Conservation (phyloP, 2,797 vertebrate species). For the Etheostoma perlongum region DNA sequence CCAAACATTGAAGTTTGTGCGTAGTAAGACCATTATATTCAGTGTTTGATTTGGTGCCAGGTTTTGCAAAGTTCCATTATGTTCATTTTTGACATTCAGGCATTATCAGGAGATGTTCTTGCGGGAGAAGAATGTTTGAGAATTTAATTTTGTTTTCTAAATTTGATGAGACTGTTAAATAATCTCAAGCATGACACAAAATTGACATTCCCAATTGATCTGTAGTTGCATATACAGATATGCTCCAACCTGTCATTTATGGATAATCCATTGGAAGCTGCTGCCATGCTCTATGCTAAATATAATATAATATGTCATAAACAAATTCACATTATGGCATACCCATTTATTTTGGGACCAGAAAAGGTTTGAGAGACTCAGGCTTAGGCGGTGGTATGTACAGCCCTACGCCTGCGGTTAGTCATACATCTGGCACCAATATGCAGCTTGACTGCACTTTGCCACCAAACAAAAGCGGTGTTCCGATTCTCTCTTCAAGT, state of each 20-base stretch:
- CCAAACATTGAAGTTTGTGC: neutral
- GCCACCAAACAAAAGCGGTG: conserved; percentile 34
- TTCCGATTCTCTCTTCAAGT: conserved; percentile 25
- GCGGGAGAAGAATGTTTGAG: neutral
- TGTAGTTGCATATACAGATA: no score
- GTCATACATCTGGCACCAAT: conserved; percentile 40
- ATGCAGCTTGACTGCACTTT: conserved; percentile 33
- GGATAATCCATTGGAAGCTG: conserved; percentile 11
- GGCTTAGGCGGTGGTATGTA: conserved; percentile 10
- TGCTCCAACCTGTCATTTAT: conserved; percentile 2
- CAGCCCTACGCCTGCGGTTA: conserved; percentile 29
- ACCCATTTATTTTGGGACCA: conserved; percentile 10
- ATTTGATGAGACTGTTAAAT: no score
- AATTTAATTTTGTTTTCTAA: neutral
- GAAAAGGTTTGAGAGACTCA: conserved; percentile 11
- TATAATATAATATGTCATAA: conserved; percentile 3
- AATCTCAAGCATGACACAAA: neutral
- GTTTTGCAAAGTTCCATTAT: neutral
- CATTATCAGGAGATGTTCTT: neutral
- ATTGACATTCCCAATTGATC: neutral
- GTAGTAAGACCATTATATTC: neutral
- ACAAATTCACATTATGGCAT: conserved; percentile 10
- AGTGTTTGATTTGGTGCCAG: neutral
- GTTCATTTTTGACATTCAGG: neutral
- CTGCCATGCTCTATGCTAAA: conserved; percentile 6